phyloP scores from a whole-genome alignment of 2,888 invertebrate genomes.

The Campopleginae sp. region DNA sequence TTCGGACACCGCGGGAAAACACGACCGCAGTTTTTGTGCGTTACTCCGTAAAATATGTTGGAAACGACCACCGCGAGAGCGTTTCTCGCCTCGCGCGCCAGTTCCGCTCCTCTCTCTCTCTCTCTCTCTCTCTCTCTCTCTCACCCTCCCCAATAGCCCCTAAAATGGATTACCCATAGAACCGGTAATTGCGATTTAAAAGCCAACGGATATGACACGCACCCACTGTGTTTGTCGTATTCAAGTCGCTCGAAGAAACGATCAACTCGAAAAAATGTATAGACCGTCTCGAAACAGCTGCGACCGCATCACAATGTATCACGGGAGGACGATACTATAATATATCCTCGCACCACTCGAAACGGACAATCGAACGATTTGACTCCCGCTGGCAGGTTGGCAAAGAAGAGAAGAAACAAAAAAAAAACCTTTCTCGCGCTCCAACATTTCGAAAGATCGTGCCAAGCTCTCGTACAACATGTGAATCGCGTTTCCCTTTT shows the following conservation, averaged over 20 bases:
- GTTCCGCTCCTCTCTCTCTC: no score
- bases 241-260: constrained; percentile 41
- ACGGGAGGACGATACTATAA: no score
- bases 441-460: constrained; percentile 43
- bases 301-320: constrained; percentile 68
- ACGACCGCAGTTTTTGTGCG: constrained; percentile 69
- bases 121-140: no score
- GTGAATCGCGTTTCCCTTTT: not conserved
- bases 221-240: constrained; percentile 43
- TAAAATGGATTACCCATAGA: constrained; percentile 48
- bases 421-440: constrained; percentile 40
- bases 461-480: constrained; percentile 18
- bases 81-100: constrained; percentile 57
- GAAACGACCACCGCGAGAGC: constrained; percentile 6
- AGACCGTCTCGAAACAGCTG: constrained; percentile 64
- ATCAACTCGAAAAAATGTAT: constrained; percentile 36
- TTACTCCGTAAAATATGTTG: constrained; percentile 65
- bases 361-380: constrained; percentile 81
- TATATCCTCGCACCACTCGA: constrained; percentile 66
- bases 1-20: constrained; percentile 63
- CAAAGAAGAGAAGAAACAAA: constrained; percentile 9
- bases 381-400: constrained; percentile 73
- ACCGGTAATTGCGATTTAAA: constrained; percentile 71
- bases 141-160: not conserved
- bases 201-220: constrained; percentile 63